Conservation (phyloP, 2,888 invertebrate species). For the Aleiodes leptofemur region DNA sequence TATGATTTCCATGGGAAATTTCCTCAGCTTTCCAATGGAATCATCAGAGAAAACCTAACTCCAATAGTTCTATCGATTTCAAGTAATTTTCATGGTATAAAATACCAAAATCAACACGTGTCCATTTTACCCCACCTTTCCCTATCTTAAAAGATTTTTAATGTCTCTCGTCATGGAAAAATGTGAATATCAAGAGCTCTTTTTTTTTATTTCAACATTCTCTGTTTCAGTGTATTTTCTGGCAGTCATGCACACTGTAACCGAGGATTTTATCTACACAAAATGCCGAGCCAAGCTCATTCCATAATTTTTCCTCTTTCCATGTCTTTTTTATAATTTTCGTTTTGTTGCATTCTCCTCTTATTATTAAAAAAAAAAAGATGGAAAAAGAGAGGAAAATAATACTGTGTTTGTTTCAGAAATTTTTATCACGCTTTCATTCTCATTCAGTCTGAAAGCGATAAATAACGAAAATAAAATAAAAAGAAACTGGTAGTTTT, state of each 20-base stretch:
- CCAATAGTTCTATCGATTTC: too few species aligned
- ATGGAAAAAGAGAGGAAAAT: too few species aligned
- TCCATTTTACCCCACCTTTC: too few species aligned
- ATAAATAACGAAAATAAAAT: slow-evolving; percentile 4
- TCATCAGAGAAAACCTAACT: too few species aligned
- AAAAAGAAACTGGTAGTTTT: slow-evolving; percentile 4
- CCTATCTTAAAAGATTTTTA: slow-evolving; percentile 18
- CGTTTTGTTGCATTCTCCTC: slow-evolving; percentile 19
- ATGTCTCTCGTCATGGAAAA: slow-evolving; percentile 3
- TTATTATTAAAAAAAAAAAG: slow-evolving; percentile 26
- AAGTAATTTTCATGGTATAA: too few species aligned
- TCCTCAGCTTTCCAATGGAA: too few species aligned
- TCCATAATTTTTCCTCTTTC: slow-evolving; percentile 12
- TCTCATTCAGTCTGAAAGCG: background rate
- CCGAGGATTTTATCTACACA: slow-evolving; percentile 28
- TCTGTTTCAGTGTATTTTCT: slow-evolving; percentile 33
- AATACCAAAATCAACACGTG: too few species aligned
- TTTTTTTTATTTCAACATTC: background rate
- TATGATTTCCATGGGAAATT: too few species aligned
- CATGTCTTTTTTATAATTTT: background rate
- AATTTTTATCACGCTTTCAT: slow-evolving; percentile 30
- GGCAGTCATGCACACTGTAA: slow-evolving; percentile 17
- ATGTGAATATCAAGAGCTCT: slow-evolving; percentile 1
- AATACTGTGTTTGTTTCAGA: slow-evolving; percentile 22
- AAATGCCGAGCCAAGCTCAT: slow-evolving; percentile 31